Base-by-base conservation (phyloP, 37 sponge, comb jelly and placozoan species). In the Agelas oroides region DNA sequence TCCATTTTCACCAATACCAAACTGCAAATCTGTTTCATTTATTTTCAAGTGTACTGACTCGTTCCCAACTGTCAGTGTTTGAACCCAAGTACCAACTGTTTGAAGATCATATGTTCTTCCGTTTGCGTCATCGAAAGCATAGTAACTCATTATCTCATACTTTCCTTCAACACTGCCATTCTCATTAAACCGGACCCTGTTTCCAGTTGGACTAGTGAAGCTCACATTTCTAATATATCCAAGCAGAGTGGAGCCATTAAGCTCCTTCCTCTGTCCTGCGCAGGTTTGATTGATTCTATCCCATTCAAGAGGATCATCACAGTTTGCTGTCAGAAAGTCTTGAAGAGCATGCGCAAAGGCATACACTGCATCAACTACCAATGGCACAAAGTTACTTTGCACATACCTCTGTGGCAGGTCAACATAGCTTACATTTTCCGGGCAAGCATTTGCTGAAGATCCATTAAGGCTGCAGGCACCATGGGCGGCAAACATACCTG, bases 281-380 rank as follows among this genome's bases (percentile, higher is more conserved):
- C 92, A 92, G 19, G 30, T 61, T 58, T 36, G 70, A 18, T 13
- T 71, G 11, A 30, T 19, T 13, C 80, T 32, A 58, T 79, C n/a
- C 75, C 83, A 75, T 30, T 52, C 30, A 66, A 52, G 27, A 21
- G 71, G 75, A 16, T 46, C 32, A 34, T 72, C 21, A 56, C 92
- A 92, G 62, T 92, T 92, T 39, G 59, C 74, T 52, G 67, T 67
- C 35, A 93, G 71, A 54, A 85, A 80, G 39, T 71, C 61, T 28
- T 84, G 80, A 36, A 90, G 38, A 30, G 94, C 94, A 75, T 61
- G 60, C 1, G 90, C 94, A 66, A 86, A 56, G 12, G 87, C 87
- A 73, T 90, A 84, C 21, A 90, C 87, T 65, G 94, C 90, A 71
- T 93, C 90, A 27, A 86, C 80, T 34, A 86, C 87, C 35, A 86